These are phyloP conservation scores for Pectinophora gossypiella DNA, from an alignment of 1,140 invertebrate species.

Conservation along the genomic window DNA sequence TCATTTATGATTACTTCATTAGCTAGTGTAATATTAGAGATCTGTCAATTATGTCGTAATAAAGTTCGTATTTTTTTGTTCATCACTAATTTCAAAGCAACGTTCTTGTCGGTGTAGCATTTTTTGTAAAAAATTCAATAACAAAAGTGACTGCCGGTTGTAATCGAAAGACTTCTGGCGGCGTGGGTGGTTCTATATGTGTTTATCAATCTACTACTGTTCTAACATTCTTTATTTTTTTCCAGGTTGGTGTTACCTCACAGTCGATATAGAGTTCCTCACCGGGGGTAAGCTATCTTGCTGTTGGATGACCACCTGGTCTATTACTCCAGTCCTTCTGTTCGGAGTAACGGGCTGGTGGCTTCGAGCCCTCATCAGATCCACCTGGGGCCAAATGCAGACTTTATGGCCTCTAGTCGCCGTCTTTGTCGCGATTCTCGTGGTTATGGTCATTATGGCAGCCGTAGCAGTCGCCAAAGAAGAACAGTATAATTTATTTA, in stretches of 20 bases:
- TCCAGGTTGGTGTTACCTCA: constrained; percentile 56
- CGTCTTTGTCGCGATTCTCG: constrained; percentile 42
- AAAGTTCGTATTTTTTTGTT: too few species aligned
- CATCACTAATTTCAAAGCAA: too few species aligned
- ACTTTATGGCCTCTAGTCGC: constrained; percentile 53
- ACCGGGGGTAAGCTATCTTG: constrained; percentile 49
- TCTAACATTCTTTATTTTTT: too few species aligned
- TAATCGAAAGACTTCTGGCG: too few species aligned
- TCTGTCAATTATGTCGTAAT: too few species aligned
- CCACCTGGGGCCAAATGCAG: constrained; percentile 32
- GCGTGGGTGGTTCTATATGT: too few species aligned
- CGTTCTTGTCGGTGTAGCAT: too few species aligned
- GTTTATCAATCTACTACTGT: too few species aligned
- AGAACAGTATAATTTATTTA: constrained; percentile 60
- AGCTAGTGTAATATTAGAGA: too few species aligned
- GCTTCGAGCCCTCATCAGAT: constrained; percentile 37
- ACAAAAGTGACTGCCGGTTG: too few species aligned
- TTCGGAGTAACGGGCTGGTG: constrained; percentile 58
- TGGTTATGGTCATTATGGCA: constrained; percentile 53
- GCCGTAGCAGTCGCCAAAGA: constrained; percentile 59
- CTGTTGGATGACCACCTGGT: constrained; percentile 50
- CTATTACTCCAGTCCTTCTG: constrained; percentile 41
- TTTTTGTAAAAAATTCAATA: too few species aligned
- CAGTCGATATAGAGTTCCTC: constrained; percentile 55
- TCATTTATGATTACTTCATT: too few species aligned